Conservation (phyloP, 2,113 vertebrate species). For the Porphyrio hochstetteri region DNA sequence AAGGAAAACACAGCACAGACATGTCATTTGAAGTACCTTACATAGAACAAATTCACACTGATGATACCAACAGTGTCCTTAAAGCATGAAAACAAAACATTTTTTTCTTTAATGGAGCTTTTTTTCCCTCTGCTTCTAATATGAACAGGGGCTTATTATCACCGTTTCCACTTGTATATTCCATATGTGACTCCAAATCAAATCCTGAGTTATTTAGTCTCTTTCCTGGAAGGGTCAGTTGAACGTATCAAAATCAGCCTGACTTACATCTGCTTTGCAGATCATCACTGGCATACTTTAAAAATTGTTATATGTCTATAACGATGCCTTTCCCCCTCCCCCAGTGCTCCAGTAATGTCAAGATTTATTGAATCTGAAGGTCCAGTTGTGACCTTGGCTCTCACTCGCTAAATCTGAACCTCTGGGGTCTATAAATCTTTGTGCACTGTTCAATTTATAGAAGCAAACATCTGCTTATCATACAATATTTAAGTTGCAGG, state of each 20-base stretch:
- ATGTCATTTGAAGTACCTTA: neutral
- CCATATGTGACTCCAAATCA: conserved; percentile 60
- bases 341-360: conserved; percentile 33
- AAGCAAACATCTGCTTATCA: conserved; percentile 72
- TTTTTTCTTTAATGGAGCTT: neutral
- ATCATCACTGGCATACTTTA: conserved; percentile 65
- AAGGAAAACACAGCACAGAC: neutral
- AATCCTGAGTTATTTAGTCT: conserved; percentile 62
- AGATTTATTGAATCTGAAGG: conserved; percentile 77
- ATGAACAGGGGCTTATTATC: neutral
- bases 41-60: neutral
- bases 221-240: conserved; percentile 48
- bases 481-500: conserved; percentile 71
- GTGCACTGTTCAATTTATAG: conserved; percentile 65
- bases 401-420: conserved; percentile 62
- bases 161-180: conserved; percentile 48
- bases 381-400: conserved; percentile 70
- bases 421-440: conserved; percentile 64
- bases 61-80: neutral
- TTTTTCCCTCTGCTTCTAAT: neutral
- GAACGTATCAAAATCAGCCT: conserved; percentile 64
- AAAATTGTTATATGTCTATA: conserved; percentile 63
- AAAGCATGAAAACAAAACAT: neutral
- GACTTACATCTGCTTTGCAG: conserved; percentile 73
- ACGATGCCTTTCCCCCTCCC: conserved; percentile 20